Evolutionary conservation across 2,888 invertebrate species (phyloP).

Genomic region (Dione vanillae): DNA sequence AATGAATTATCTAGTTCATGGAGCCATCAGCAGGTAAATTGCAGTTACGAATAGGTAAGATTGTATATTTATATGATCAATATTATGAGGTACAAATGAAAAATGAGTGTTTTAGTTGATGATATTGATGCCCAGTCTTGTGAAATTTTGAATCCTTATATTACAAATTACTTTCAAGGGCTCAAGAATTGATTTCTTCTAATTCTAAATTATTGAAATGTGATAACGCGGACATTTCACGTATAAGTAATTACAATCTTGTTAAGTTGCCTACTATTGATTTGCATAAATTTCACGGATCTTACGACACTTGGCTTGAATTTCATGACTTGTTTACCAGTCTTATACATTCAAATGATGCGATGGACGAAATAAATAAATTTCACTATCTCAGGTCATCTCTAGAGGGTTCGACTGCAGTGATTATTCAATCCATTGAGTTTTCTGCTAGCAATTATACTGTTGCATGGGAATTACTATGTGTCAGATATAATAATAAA

Average conservation of each 20-base stretch:
- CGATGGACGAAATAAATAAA: not conserved
- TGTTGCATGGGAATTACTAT: not conserved
- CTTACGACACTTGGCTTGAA: too few relatives aligned
- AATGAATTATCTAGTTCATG: not conserved
- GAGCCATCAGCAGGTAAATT: not conserved
- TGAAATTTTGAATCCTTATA: not conserved
- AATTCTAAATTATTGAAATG: not conserved
- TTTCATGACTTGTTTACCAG: not conserved
- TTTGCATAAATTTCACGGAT: too few relatives aligned
- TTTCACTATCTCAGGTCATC: not conserved
- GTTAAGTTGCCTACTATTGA: too few relatives aligned
- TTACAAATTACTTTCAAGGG: not conserved
- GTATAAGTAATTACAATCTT: too few relatives aligned
- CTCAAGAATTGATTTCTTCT: not conserved
- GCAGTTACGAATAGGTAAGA: too few relatives aligned
- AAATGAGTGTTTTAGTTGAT: too few relatives aligned
- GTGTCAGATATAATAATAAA: not conserved
- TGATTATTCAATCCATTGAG: constrained; percentile 3
- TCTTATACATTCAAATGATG: not conserved
- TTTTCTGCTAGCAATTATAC: not conserved
- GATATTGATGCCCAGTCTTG: not conserved
- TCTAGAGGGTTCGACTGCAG: not conserved
- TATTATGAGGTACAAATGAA: too few relatives aligned
- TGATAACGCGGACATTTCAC: not conserved
- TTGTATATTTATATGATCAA: not conserved